These are phyloP conservation scores for Atethmia centrago DNA, from an alignment of 2,888 invertebrate species.

Conservation along the genomic window DNA sequence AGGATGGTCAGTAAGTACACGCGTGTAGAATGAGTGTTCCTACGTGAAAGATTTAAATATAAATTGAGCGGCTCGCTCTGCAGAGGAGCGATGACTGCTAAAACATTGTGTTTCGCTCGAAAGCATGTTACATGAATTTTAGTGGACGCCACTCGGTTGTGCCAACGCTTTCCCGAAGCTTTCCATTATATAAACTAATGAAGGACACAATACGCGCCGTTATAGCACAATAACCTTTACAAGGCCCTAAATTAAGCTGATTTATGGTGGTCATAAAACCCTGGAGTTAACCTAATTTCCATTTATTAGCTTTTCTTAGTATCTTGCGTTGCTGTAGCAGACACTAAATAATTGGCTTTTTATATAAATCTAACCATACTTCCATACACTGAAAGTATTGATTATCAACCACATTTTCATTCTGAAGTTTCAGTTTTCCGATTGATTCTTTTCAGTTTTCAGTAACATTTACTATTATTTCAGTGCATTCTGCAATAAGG, in stretches of 20 bases:
- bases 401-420: conserved; percentile 55
- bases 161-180: conserved; percentile 37
- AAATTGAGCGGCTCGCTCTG: conserved; percentile 76
- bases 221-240: conserved; percentile 47
- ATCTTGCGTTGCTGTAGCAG: conserved; percentile 11
- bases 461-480: background rate
- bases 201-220: conserved; percentile 40
- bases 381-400: conserved; percentile 37
- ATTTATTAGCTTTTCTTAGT: conserved; percentile 48
- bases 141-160: conserved; percentile 43
- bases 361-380: conserved; percentile 25
- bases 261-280: conserved; percentile 55
- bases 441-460: background rate
- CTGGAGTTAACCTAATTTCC: conserved; percentile 59
- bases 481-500: background rate
- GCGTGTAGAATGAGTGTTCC: conserved; percentile 71
- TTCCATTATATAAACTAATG: conserved; percentile 54
- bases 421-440: conserved; percentile 7
- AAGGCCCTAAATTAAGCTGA: conserved; percentile 53
- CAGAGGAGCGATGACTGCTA: conserved; percentile 33
- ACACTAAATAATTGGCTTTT: conserved; percentile 17
- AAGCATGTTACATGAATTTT: conserved; percentile 55
- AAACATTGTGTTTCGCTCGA: conserved; percentile 52
- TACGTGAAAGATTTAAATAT: conserved; percentile 79
- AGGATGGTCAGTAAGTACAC: conserved; percentile 84